These are phyloP conservation scores for Rapana venosa DNA, from an alignment of 2,888 invertebrate genomes.

Conservation along the genomic window DNA sequence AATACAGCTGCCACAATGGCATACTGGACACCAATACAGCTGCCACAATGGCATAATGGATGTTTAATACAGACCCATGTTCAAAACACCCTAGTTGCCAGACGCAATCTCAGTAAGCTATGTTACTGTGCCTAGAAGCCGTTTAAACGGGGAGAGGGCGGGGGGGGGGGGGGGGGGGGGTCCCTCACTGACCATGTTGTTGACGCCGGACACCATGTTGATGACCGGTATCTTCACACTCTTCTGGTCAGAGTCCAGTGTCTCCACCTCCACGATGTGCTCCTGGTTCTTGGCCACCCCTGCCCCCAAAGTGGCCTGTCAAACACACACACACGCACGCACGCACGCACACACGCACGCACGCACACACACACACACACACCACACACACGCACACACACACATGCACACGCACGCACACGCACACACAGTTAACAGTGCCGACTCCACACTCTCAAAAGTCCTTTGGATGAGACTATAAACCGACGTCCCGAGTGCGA, in stretches of 20 bases:
- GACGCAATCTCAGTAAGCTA: too few relatives aligned
- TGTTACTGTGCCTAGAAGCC: too few relatives aligned
- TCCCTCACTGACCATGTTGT: constrained; percentile 62
- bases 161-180: neutral
- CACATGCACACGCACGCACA: neutral
- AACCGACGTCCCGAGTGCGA: neutral
- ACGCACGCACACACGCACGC: constrained; percentile 1
- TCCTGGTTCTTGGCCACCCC: constrained; percentile 65
- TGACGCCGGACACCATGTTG: constrained; percentile 66
- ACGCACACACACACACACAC: constrained; percentile 15
- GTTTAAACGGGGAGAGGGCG: too few relatives aligned
- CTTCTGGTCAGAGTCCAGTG: constrained; percentile 64
- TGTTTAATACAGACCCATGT: too few relatives aligned
- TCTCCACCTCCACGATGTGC: constrained; percentile 69
- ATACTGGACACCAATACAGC: too few relatives aligned
- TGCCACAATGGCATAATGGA: too few relatives aligned
- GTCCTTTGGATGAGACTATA: neutral
- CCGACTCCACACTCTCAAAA: too few relatives aligned
- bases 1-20: too few relatives aligned
- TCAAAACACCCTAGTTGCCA: too few relatives aligned
- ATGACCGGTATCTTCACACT: constrained; percentile 63
- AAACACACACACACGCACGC: neutral
- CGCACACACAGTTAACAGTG: neutral
- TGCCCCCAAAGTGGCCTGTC: constrained; percentile 67
- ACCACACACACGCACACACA: constrained; percentile 20